Base-by-base conservation (phyloP, 35 echinoderm and acorn worm genomes). In the Ophiothrix spiculata region DNA sequence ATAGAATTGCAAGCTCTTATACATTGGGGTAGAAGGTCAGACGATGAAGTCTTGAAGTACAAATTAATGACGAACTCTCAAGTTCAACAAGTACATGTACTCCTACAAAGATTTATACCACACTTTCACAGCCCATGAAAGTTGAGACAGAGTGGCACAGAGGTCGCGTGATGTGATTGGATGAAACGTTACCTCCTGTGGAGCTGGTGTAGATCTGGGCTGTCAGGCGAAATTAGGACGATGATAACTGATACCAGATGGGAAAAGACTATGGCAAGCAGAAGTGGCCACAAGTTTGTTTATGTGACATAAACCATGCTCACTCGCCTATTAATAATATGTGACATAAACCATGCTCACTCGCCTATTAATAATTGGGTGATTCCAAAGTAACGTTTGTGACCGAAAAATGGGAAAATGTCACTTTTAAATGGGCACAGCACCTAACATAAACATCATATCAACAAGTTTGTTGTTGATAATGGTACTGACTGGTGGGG, bases 231-330 rank as follows among this genome's bases (percentile, higher is more conserved):
- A 69, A 69, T 69, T 69, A 69, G 60, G 60, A 34, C 73, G 56
- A 49, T 63, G 31, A 56, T 83, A 56, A 83, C 37, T 56, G 32
- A 84, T 69, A 84, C 82, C 56, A 84, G 82, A 32, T 63, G 56
- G 82, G 80, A 74, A 36, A 69, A 10, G 60, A 28, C 16, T 69
- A 69, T 69, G 60, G 23, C 1, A 2, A n/a, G 60, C 60, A 28
- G 60, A 69, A 69, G 23, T 69, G 25, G 10, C 17, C 60, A 69
- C 4, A 69, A 69, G 2, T n/a, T n/a, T n/a, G n/a, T n/a, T n/a
- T n/a, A n/a, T n/a, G n/a, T n/a, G n/a, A n/a, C n/a, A n/a, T n/a
- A n/a, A n/a, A n/a, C n/a, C n/a, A n/a, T n/a, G n/a, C n/a, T n/a
- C n/a, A n/a, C n/a, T n/a, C n/a, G n/a, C n/a, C n/a, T n/a, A n/a